Evolutionary conservation across 2,113 vertebrate genomes (phyloP).

Genomic region (Salvelinus fontinalis): DNA sequence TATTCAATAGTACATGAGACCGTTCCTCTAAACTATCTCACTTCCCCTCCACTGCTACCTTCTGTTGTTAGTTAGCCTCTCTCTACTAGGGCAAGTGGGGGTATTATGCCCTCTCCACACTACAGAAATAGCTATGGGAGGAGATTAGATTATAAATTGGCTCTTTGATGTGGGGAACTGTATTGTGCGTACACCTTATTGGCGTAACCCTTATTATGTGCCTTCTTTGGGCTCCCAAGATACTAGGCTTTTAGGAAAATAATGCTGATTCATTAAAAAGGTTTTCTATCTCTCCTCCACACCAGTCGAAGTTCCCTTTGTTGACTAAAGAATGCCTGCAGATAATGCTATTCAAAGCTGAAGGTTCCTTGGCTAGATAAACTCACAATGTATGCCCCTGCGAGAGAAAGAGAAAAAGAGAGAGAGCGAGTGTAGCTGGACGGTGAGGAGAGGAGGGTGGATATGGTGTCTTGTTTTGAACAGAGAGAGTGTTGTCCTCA

Average conservation of each 20-base stretch:
- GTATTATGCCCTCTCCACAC: not conserved
- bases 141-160: no score
- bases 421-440: not conserved
- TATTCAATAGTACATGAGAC: slow-evolving; percentile 50
- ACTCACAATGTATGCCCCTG: not conserved
- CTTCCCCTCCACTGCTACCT: slow-evolving; percentile 34
- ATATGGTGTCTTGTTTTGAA: slow-evolving; percentile 13
- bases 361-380: not conserved
- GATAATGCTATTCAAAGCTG: not conserved
- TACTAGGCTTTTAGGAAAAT: no score
- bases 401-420: not conserved
- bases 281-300: not conserved
- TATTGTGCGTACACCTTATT: not conserved
- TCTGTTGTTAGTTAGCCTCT: not conserved
- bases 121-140: slow-evolving; percentile 1
- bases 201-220: not conserved
- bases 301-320: not conserved
- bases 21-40: slow-evolving; percentile 29
- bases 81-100: not conserved
- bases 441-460: slow-evolving; percentile 4
- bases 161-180: not conserved
- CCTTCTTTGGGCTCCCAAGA: no score
- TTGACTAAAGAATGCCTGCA: not conserved
- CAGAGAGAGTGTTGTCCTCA: slow-evolving; percentile 24
- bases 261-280: no score